Evolutionary conservation across 2,888 invertebrate species (phyloP).

Genomic region (Phlogophora meticulosa): DNA sequence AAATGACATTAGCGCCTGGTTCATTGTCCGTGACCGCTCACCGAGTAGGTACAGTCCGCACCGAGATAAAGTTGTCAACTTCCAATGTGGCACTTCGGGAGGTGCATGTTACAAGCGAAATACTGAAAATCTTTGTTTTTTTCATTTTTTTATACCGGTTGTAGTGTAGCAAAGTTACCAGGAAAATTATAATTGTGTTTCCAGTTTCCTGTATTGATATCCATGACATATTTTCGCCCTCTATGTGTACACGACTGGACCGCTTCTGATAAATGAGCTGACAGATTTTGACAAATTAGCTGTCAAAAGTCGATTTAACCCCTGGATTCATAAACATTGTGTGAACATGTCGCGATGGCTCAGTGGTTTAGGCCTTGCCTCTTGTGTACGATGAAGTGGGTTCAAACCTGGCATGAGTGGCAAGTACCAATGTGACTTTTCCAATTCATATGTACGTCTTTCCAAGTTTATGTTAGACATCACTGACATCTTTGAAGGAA

Average conservation of each 20-base stretch:
- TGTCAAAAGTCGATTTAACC: conserved; percentile 13
- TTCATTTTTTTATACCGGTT: not conserved
- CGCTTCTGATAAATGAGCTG: conserved; percentile 32
- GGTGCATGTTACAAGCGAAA: conserved; percentile 8
- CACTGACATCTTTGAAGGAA: no score
- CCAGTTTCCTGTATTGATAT: conserved; percentile 9
- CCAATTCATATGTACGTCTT: no score
- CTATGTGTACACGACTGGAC: not conserved
- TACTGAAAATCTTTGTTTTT: not conserved
- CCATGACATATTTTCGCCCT: conserved; percentile 21
- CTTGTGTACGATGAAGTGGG: no score
- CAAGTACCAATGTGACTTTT: no score
- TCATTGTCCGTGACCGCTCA: conserved; percentile 59
- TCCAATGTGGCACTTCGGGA: conserved; percentile 26
- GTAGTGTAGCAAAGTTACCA: not conserved
- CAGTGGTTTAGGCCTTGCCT: no score
- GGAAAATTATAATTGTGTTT: not conserved
- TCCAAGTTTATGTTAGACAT: no score
- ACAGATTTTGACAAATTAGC: conserved; percentile 29
- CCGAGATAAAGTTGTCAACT: conserved; percentile 59
- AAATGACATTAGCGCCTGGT: conserved; percentile 58
- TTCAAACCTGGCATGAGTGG: no score
- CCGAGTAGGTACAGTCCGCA: conserved; percentile 25
- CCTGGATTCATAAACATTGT: conserved; percentile 2
- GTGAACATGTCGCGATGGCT: no score